Base-by-base conservation (phyloP, 2,888 invertebrate genomes). In the Heteropelma amictum region DNA sequence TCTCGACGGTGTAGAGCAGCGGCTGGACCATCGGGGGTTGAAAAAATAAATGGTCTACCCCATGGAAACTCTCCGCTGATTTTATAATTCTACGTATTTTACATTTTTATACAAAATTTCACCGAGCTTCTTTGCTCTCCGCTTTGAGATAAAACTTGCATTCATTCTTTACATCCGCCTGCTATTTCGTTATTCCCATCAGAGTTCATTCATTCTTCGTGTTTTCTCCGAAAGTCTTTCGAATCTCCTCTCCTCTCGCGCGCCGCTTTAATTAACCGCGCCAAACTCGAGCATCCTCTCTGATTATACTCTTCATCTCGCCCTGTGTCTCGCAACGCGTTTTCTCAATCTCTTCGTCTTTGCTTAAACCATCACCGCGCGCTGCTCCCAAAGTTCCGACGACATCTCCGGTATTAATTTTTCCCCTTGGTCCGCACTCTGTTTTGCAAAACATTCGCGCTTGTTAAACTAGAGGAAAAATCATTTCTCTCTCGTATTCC, bases 211-310 rank as follows among this genome's bases (percentile, higher is more conserved):
- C 33, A 28, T 42, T 53, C 49, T 38, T 63, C 42, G 56, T 67
- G 28, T 56, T 61, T 63, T 64, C 42, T 28, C 8, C 12, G 35
- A 28, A n/a, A n/a, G 26, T 63, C 51, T 14, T 64, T 17, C 23
- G 28, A 23, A 60, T 64, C 58, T 61, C 33, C 14, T 26, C 17
- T 26, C 71, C 45, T 51, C 12, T 40, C 35, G 19, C 17, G 17
- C 49, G 26, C 58, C 47, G 12, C 40, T 63, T n/a, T 58, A 51
- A 72, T 64, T 65, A 65, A 33, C 58, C 51, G 58, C 21, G 26
- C 53, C 35, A 12, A 45, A 45, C 56, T 60, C 63, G 17, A 38
- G 47, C 71, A 45, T 61, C 30, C 61, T 65, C n/a, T n/a, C 67
- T 38, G 38, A 47, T 65, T 72, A 40, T 61, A 42, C 35, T 47